Base-by-base conservation (phyloP, 1,140 invertebrate species). In the Hermatobates lingyangjiaoensis region DNA sequence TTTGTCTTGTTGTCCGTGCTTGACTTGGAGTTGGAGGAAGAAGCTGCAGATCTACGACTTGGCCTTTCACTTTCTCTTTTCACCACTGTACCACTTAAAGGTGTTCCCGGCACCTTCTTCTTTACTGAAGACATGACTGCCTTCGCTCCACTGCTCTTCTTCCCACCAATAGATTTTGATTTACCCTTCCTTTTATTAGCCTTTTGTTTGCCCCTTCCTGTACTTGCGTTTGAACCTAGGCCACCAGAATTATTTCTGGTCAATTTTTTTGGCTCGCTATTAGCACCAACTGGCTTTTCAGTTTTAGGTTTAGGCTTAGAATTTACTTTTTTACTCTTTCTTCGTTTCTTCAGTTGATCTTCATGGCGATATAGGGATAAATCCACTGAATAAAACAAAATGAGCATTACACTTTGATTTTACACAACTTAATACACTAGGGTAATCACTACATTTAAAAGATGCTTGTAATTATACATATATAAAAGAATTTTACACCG, bases 351-450 rank as follows among this genome's bases (percentile, higher is more conserved):
- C 48, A 85, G 60, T 63, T 85, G 82, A 44, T 80, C 79, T 63
- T 85, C 81, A 61, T 84, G 80, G 62, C 76, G 81, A 62, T 79
- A 84, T 23, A 86, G 66, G 10, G 82, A 85, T 23, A 86, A 68
- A 64, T 86, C 83, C 68, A 86, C 81, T 84, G 64, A 38, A 74
- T 71, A 56, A 53, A 57, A 52, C 52, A 53, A 25, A 48, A 56
- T 26, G 54, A 53, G 50, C 18, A 34, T 10, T 34, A 7, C n/a
- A n/a, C 30, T 34, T 10, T 10, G 20, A 46, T 18, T 2, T 26
- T 2, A 25, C 2, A 51, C 25, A 51, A 55, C 15, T 52, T 46
- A 27, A 48, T 1, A 15, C 2, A 14, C 27, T 24, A 44, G 3
- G 24, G 25, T 26, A 40, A 21, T 27, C 27, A n/a, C 4, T 28